Conservation (phyloP, 1,140 invertebrate species). For the Fopius arisanus region DNA sequence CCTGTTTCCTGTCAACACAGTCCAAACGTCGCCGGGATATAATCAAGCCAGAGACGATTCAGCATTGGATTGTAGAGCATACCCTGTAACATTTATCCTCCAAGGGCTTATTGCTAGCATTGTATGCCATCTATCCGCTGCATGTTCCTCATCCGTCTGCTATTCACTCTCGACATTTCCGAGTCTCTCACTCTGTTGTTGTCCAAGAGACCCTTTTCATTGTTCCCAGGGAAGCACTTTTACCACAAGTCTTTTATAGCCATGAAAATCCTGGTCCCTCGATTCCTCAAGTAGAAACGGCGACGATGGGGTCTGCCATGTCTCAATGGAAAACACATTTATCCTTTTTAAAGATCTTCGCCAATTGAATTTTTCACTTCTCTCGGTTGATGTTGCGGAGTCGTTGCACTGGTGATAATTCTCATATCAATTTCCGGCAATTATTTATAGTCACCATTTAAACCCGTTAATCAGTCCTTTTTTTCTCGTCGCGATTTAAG, state of each 20-base stretch:
- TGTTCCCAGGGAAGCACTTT: neutral
- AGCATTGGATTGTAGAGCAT: conserved; percentile 10
- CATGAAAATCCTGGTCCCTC: neutral
- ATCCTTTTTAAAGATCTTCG: too few species aligned
- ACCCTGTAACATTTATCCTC: conserved; percentile 51
- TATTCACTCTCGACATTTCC: conserved; percentile 56
- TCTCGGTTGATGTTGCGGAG: too few species aligned
- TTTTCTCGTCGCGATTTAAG: too few species aligned
- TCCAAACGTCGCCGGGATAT: neutral
- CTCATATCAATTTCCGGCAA: too few species aligned
- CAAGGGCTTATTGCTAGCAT: conserved; percentile 34
- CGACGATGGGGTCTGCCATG: conserved; percentile 7
- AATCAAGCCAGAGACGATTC: conserved; percentile 15
- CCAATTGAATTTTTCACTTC: too few species aligned
- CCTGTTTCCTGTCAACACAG: conserved; percentile 33
- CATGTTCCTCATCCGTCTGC: conserved; percentile 56
- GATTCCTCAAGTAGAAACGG: conserved; percentile 24
- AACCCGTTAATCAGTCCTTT: too few species aligned
- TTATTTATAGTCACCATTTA: too few species aligned
- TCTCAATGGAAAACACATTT: neutral
- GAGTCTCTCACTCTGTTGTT: conserved; percentile 54
- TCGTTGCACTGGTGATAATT: too few species aligned
- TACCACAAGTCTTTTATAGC: neutral
- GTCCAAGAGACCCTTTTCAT: conserved; percentile 32
- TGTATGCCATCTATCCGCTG: conserved; percentile 44